Evolutionary conservation across 1,140 invertebrate genomes (phyloP), one percentile per base, ranked within the genome.

Genomic region (Harpegnathos saltator): DNA sequence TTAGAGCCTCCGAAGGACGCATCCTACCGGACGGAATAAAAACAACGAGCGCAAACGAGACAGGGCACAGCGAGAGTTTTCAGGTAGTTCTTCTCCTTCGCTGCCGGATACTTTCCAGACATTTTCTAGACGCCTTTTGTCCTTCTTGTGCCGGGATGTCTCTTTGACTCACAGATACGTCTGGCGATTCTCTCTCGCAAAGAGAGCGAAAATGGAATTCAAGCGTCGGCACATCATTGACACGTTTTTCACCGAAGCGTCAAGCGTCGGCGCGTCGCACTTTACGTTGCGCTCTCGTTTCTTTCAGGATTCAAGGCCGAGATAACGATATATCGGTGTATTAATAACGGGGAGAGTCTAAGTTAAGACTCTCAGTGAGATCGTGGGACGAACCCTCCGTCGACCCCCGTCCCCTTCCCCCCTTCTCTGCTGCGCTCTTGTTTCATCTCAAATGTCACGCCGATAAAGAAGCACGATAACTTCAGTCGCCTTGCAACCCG

Each of bases 331-430:
- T 19, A 22, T 14, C 14, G 3, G 19, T 66, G 17, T 33, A 66
- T 77, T 54, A 77, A 77, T 75, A 75, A 63, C n/a, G 50, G 38
- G 7, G 12, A 74, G 17, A 44, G 38, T 62, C 38, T 62, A 62
- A 74, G 2, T 61, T 61, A 61, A 62, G 33, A 61, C 33, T 29
- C 26, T 44, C 11, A 44, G 24, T 62, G 29, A 62, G 24, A 62
- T 62, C 15, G 15, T 26, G 11, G 2, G 33, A 73, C 59, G 19
- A 24, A 56, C 22, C 3, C n/a, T n/a, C n/a, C n/a, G n/a, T 24
- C 71, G 44, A 73, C 3, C 11, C 38, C 19, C 29, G n/a, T n/a
- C n/a, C n/a, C n/a, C n/a, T n/a, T n/a, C n/a, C n/a, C n/a, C n/a
- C n/a, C n/a, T n/a, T n/a, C n/a, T n/a, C 52, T 7, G 14, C 54